Base-by-base conservation (phyloP, 1,140 invertebrate species). In the Drosophila tristis region DNA sequence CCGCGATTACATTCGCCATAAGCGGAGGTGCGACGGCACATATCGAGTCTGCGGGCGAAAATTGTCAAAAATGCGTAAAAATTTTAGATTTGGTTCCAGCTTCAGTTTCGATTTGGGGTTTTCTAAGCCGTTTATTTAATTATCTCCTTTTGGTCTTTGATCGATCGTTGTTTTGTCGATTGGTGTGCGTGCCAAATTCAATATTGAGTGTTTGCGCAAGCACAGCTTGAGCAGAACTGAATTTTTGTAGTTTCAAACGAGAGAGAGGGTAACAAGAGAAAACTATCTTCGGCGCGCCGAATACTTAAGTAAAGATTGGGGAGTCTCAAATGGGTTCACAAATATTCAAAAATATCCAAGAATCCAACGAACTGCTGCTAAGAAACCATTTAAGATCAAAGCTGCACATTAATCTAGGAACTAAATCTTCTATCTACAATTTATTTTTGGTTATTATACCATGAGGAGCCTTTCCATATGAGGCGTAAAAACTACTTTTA, bases 1-100 rank as follows among this genome's bases (percentile, higher is more conserved):
- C 97, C 97, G 94, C 97, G 95, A 96, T 98, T 98, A 96, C 97
- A 98, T 93, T 96, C 95, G 93, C 98, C 97, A 94, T 96, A 96
- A 92, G 96, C 95, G 94, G 96, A 97, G 94, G 97, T 96, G 94
- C 97, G 95, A 94, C 97, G 96, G 96, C 98, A 98, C 97, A 98
- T 98, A 96, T 98, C 98, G 95, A 98, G 97, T 97, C 97, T 98
- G 97, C 93, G 96, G 96, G 73, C 84, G 84, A 89, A 90, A 89
- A 84, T 80, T 53, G 91, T 92, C 60, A 76, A 78, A 87, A 86
- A 89, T 87, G 71, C 84, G 82, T 89, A 65, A 70, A 81, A 63
- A 66, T 76, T 76, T 65, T 56, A 77, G 71, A 67, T 81, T 81
- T 50, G 44, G 54, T 74, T 67, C 49, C 15, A 16, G 29, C 67